Evolutionary conservation across 2,113 vertebrate genomes (phyloP).

Genomic region (Carassius auratus): DNA sequence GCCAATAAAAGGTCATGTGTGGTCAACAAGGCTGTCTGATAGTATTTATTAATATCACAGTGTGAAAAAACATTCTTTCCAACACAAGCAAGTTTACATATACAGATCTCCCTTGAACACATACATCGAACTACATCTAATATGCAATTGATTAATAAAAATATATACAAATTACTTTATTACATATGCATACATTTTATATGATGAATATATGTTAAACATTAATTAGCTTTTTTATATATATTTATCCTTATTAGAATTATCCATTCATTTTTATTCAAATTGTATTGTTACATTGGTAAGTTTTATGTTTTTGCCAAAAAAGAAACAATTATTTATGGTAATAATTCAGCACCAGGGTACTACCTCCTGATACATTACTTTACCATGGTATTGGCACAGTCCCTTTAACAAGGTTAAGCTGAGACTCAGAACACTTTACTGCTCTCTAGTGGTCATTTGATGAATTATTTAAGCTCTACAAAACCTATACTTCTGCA

Average conservation of each 20-base stretch:
- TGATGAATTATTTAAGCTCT: background rate
- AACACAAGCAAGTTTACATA: background rate
- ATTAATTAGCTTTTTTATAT: too few species aligned
- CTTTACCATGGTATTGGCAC: background rate
- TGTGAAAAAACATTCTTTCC: background rate
- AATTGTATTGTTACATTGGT: too few species aligned
- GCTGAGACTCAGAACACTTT: background rate
- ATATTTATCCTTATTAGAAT: too few species aligned
- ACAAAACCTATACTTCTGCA: background rate
- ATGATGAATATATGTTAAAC: background rate
- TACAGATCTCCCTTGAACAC: background rate
- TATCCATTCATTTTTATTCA: too few species aligned
- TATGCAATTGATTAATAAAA: background rate
- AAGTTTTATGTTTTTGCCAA: too few species aligned
- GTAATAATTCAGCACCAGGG: too few species aligned
- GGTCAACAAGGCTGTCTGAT: conserved; percentile 41
- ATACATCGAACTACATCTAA: background rate
- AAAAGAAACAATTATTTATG: too few species aligned
- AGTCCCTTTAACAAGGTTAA: background rate
- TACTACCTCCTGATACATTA: too few species aligned
- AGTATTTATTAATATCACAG: conserved; percentile 5
- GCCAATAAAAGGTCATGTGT: conserved; percentile 58
- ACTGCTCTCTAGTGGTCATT: background rate
- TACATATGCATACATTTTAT: background rate
- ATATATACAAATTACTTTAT: too few species aligned